Base-by-base conservation (phyloP, 2,113 vertebrate species). In the Elgaria multicarinata region DNA sequence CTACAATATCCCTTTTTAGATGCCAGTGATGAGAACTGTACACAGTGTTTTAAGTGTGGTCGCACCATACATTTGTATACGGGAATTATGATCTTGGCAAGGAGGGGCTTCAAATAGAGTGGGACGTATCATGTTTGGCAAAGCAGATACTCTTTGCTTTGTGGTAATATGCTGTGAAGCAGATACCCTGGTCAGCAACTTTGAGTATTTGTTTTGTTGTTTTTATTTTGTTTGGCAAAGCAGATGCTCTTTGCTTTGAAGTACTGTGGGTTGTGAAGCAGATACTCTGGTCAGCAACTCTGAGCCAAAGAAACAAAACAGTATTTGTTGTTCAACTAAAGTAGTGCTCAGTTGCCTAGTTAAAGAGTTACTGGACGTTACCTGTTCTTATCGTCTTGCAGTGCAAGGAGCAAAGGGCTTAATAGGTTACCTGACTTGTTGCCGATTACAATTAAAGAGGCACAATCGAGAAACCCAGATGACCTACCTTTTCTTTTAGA, bases 281-380 rank as follows among this genome's bases (percentile, higher is more conserved):
- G 92, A 93, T 76, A 44, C 76, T 89, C 2, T 4, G 92, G 88
- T 92, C 91, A 95, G 93, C 93, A 92, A 83, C 39, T 39, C 92
- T 92, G 6, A 0, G 93, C 85, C 91, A 89, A 77, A 92, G 90
- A 92, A 87, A 94, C 83, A 95, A 91, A 90, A 86, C 74, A 90
- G 86, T n/a, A 20, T 90, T 90, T 94, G 93, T 93, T 92, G 62
- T 91, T 94, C 77, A 92, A 88, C 55, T 90, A 89, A 76, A 79
- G 90, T 86, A 85, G 92, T 87, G 86, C 90, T 93, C 95, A 92
- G 93, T 91, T 89, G 93, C 12, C 1, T 93, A 89, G 96, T 96
- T 96, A 95, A 96, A 96, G 87, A 94, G 83, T 96, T 95, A 96
- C 95, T 86, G 95, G 69, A 58, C 87, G 92, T 90, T 92, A 87